A percentile compares a stretch with the other conserved stretches of the same genome.
These are phyloP conservation scores for Tachysurus fulvidraco DNA, from an alignment of 2,113 vertebrate genomes.

Conservation along the genomic window DNA sequence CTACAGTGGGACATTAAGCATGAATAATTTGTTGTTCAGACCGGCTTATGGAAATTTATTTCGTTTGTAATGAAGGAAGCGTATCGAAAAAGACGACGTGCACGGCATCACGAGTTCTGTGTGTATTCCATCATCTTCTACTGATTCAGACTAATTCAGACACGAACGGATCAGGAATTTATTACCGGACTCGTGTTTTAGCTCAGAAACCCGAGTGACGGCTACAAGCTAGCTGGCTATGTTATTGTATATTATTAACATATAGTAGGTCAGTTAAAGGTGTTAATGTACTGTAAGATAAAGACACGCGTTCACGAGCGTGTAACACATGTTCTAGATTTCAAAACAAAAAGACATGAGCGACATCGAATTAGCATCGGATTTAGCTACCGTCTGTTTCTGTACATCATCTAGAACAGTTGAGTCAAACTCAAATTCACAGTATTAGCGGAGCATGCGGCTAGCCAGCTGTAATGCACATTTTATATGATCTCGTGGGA, in stretches of 20 bases:
- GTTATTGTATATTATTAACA: background rate
- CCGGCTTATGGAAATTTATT: background rate
- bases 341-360: no score
- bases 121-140: background rate
- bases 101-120: background rate
- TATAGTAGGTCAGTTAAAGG: background rate
- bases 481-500: no score
- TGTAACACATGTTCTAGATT: background rate
- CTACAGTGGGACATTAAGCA: background rate
- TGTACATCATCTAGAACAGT: background rate
- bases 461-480: no score
- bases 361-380: background rate
- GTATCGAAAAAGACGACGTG: background rate
- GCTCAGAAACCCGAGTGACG: background rate
- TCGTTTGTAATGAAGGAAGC: background rate
- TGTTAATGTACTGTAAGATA: background rate
- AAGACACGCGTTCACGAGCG: background rate
- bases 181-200: no score
- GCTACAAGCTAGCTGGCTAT: background rate
- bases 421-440: no score
- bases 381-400: background rate
- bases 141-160: background rate
- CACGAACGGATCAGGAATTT: background rate
- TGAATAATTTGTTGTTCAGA: background rate
- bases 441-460: no score